These are phyloP conservation scores for Pterocles gutturalis DNA, from an alignment of 2,113 vertebrate genomes.

Conservation along the genomic window DNA sequence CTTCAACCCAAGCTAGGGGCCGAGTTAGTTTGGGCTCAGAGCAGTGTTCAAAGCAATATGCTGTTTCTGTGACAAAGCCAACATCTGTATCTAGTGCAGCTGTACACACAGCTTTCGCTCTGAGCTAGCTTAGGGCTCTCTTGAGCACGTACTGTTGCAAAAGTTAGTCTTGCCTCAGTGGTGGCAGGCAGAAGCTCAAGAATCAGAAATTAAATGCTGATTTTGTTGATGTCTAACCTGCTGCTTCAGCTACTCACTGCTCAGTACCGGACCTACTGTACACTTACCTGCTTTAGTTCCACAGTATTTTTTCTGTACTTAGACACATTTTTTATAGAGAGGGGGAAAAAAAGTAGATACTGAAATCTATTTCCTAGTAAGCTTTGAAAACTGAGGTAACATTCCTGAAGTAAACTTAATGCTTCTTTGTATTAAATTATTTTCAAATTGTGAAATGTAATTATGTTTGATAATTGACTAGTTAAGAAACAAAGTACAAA, in stretches of 20 bases:
- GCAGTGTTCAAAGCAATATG: not conserved
- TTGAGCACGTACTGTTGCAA: not conserved
- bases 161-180: not conserved
- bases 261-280: not conserved
- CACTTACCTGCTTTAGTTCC: not conserved
- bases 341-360: not conserved
- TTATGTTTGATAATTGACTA: not conserved
- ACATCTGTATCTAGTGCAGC: not conserved
- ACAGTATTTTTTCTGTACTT: not conserved
- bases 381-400: not conserved
- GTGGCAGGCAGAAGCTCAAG: not conserved
- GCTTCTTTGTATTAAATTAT: not conserved
- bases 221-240: not conserved
- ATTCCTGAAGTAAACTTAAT: not conserved
- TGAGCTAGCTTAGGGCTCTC: not conserved
- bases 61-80: not conserved
- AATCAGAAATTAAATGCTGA: not conserved
- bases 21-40: not conserved
- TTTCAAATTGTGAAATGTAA: not conserved
- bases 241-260: not conserved
- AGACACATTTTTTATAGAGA: not conserved
- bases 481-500: not conserved
- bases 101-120: not conserved
- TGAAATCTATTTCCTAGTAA: not conserved
- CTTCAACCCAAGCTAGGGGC: not conserved